phyloP scores from a whole-genome alignment of 2,797 vertebrate species.

The Remorina albescens region DNA sequence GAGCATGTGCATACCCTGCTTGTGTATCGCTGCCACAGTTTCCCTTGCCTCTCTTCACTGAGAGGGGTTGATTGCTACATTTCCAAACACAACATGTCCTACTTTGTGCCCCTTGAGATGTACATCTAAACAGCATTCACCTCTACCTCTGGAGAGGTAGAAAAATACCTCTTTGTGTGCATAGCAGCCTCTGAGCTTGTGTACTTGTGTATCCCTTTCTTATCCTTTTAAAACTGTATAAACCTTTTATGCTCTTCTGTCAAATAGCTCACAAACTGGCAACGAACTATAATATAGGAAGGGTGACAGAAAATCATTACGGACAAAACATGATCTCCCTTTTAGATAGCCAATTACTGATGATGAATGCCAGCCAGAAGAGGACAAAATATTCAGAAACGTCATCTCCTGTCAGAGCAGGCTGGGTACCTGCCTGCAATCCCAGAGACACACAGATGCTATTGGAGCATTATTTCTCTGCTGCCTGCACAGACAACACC shows the following conservation, averaged over 20 bases:
- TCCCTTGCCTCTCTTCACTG: conserved; percentile 53
- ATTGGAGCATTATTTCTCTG: conserved; percentile 21
- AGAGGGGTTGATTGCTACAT: conserved; percentile 50
- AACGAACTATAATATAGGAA: conserved; percentile 34
- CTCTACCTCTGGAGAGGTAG: conserved; percentile 60
- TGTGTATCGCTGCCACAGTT: conserved; percentile 37
- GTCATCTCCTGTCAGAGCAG: conserved; percentile 47
- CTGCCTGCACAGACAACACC: conserved; percentile 19
- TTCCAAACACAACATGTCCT: conserved; percentile 64
- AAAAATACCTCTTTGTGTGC: conserved; percentile 32
- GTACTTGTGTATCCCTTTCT: conserved; percentile 32
- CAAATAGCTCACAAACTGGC: conserved; percentile 52
- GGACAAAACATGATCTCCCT: conserved; percentile 64
- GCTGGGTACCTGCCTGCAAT: conserved; percentile 33
- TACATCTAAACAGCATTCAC: conserved; percentile 65
- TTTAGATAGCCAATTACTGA: conserved; percentile 69
- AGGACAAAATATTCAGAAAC: conserved; percentile 63
- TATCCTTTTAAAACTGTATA: conserved; percentile 60
- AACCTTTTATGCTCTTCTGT: conserved; percentile 51
- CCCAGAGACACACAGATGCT: conserved; percentile 34
- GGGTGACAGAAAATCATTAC: conserved; percentile 68
- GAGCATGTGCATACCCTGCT: conserved; percentile 33
- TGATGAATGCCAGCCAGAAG: conserved; percentile 59
- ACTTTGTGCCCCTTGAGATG: conserved; percentile 64
- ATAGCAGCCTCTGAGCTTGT: not conserved